These are phyloP conservation scores for Aplocera efformata DNA, from an alignment of 2,888 invertebrate species.

Conservation along the genomic window DNA sequence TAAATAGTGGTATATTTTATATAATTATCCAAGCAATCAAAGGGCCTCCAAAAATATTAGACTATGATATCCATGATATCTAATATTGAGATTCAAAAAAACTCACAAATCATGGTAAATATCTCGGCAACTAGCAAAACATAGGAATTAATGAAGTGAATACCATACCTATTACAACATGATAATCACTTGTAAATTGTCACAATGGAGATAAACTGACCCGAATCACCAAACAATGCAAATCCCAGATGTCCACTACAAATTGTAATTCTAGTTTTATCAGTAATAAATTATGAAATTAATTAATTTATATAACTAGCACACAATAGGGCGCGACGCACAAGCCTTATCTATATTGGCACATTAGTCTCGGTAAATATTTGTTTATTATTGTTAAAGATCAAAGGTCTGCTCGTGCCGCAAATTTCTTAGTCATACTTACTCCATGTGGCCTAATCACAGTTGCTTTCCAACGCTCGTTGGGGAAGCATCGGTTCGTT, in stretches of 20 bases:
- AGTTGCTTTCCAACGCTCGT: constrained; percentile 48
- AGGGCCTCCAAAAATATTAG: too few species aligned
- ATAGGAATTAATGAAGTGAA: too few species aligned
- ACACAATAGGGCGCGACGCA: constrained; percentile 65
- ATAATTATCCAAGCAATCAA: too few species aligned
- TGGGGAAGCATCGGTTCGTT: constrained; percentile 33
- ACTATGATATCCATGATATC: too few species aligned
- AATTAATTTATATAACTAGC: constrained; percentile 54
- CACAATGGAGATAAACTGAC: constrained; percentile 11
- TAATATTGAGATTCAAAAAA: too few species aligned
- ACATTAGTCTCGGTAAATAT: constrained; percentile 60
- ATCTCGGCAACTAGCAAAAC: too few species aligned
- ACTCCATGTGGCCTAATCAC: constrained; percentile 30
- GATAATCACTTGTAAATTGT: background rate
- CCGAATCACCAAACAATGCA: constrained; percentile 19
- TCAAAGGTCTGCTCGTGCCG: constrained; percentile 74
- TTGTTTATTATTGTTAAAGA: constrained; percentile 56
- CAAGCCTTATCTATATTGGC: constrained; percentile 57
- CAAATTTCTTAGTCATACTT: constrained; percentile 42
- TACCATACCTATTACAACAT: too few species aligned
- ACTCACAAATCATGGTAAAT: too few species aligned
- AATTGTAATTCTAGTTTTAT: constrained; percentile 32
- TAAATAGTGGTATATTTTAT: too few species aligned
- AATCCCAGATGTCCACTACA: constrained; percentile 35
- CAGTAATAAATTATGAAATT: constrained; percentile 46